Base-by-base conservation (phyloP, 2,797 vertebrate genomes). In the Huso huso region DNA sequence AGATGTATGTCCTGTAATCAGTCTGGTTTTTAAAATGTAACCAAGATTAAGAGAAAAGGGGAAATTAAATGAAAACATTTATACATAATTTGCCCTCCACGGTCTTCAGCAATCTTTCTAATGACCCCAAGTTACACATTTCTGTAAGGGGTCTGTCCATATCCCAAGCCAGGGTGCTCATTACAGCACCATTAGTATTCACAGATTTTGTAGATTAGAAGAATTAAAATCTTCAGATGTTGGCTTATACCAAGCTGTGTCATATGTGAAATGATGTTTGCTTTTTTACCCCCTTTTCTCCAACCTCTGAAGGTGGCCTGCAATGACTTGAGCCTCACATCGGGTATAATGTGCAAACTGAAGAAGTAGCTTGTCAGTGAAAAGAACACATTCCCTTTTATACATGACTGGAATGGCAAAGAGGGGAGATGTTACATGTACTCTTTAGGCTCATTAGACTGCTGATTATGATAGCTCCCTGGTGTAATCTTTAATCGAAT, bases 401-500 rank as follows among this genome's bases (percentile, higher is more conserved):
- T 90, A 90, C 91, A 88, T 93, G 91, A 92, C 90, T 89, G 83
- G 91, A 90, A 92, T 91, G 86, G 87, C 83, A 87, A 88, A 87
- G 82, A 86, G 87, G 84, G 83, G 80, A 85, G 87, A 89, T 87
- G 88, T 88, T 86, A 82, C 84, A 87, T 88, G 86, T 87, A 88
- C 88, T 91, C 91, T 90, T 90, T 90, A 92, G 90, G 89, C 94
- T 98, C 95, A 97, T 98, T 98, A 99, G 94, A 91, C 83, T 83
- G 88, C 91, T 96, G 95, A 98, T 99, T 98, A 97, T 97, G 95
- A 98, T 94, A 93, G 94, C 90, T 91, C 84, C 91, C 92, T 82
- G 87, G 93, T 96, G 96, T 95, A 93, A 99, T 95, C 94, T 97
- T 97, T 98, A 99, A 99, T 98, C 93, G 93, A 93, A 92, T 94